Percentiles rank a stretch among this genome's conserved stretches.
Conservation (phyloP, 2,888 invertebrate genomes). For the Acanthoscelides obtectus region DNA sequence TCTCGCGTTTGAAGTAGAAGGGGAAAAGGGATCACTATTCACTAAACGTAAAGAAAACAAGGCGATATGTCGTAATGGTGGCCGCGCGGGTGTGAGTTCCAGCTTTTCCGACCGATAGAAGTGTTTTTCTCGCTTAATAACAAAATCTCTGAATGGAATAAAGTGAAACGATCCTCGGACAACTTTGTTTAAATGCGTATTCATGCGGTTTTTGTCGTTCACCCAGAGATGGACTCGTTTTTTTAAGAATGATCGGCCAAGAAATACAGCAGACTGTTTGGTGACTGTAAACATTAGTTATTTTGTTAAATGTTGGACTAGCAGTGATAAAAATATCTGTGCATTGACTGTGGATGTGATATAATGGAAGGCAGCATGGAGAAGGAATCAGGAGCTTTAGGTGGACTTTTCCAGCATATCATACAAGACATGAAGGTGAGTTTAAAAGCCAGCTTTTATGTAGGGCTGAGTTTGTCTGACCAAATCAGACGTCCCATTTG, state of each 20-base stretch:
- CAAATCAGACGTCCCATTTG: neutral
- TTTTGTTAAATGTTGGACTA: conserved; percentile 1
- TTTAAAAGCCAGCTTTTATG: neutral
- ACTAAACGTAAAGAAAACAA: conserved; percentile 24
- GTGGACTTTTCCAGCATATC: conserved; percentile 92
- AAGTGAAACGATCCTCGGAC: conserved; percentile 5
- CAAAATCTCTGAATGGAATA: conserved; percentile 11
- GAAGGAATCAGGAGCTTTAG: conserved; percentile 84
- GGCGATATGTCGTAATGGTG: conserved; percentile 27
- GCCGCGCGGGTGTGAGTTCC: conserved; percentile 14
- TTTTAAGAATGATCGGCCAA: conserved; percentile 8
- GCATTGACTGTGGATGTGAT: conserved; percentile 11
- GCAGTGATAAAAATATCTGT: conserved; percentile 2
- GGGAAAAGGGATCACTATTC: conserved; percentile 19
- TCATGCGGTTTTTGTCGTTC: conserved; percentile 4
- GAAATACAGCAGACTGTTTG: conserved; percentile 12
- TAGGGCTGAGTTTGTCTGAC: neutral
- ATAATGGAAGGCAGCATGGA: conserved; percentile 68
- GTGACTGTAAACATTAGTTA: conserved; percentile 24
- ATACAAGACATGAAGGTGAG: conserved; percentile 96
- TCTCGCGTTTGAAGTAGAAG: conserved; percentile 12
- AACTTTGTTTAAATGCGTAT: conserved; percentile 1
- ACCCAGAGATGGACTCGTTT: conserved; percentile 8
- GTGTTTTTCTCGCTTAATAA: conserved; percentile 12
- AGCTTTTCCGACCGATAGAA: conserved; percentile 11